Evolutionary conservation across 2,797 vertebrate genomes (phyloP).

Genomic region (Muscicapa striata): DNA sequence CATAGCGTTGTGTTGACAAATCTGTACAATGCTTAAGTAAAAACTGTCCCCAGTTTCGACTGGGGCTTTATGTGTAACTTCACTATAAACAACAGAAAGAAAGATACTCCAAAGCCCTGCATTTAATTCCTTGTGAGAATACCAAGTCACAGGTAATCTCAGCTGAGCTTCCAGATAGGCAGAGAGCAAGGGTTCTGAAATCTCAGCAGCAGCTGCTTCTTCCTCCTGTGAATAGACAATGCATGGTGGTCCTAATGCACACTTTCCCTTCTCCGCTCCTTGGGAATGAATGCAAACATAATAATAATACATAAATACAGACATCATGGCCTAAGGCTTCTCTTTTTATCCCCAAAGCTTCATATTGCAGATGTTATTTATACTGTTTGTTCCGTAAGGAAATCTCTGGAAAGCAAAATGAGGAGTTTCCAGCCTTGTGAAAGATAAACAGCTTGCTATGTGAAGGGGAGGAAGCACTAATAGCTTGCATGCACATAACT

Average conservation of each 20-base stretch:
- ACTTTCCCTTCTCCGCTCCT: background rate
- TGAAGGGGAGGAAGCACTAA: background rate
- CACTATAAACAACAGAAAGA: background rate
- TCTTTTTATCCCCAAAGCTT: background rate
- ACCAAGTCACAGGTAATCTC: background rate
- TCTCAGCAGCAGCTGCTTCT: background rate
- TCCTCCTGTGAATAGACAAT: background rate
- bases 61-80: background rate
- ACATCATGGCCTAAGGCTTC: background rate
- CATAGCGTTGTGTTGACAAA: background rate
- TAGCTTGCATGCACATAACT: background rate
- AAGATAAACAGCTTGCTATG: constrained; percentile 1
- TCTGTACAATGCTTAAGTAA: background rate
- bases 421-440: background rate
- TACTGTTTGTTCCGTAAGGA: background rate
- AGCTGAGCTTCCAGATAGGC: background rate
- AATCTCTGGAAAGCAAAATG: background rate
- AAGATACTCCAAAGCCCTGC: background rate
- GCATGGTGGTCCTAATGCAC: background rate
- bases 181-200: background rate
- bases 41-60: background rate
- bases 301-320: background rate
- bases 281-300: background rate
- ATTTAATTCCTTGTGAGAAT: background rate
- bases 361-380: constrained; percentile 12